Conservation (phyloP, 2,113 vertebrate genomes). For the rabbit (Oryctolagus cuniculus) region mOryCun1.1 NC_091432.1:143813501-143814000, state of each 20-base stretch:
- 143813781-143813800: background rate
- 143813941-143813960: slow-evolving; percentile 7
- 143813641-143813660: too few species aligned
- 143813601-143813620: too few species aligned
- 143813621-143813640: too few species aligned
- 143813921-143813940: background rate
- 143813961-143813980: slow-evolving; percentile 50
- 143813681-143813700: background rate
- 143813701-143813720: background rate
- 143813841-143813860: slow-evolving; percentile 16
- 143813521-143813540: too few species aligned
- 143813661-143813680: too few species aligned
- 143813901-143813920: slow-evolving; percentile 25
- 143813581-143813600: too few species aligned
- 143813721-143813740: background rate
- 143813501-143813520: too few species aligned
- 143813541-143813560: too few species aligned
- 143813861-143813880: background rate
- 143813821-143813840: background rate
- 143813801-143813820: background rate
- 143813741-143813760: background rate
- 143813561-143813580: too few species aligned
- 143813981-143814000: slow-evolving; percentile 29
- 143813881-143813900: background rate
- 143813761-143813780: background rate